Evolutionary conservation across 2,888 invertebrate genomes (phyloP), one percentile per base, ranked within the genome.

Genomic region (Notodonta dromedarius): DNA sequence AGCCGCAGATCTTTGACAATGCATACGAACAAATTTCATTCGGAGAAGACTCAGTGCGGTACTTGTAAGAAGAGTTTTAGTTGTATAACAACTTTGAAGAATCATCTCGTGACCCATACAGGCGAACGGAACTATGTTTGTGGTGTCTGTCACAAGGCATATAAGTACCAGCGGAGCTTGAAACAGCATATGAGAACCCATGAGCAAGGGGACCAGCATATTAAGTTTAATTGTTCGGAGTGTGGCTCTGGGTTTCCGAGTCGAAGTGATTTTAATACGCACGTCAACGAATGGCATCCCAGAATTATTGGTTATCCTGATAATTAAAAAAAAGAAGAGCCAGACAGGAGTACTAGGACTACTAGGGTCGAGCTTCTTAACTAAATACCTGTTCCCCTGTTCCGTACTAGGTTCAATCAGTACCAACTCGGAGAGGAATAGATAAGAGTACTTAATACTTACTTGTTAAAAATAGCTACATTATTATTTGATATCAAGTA

Each of bases 51-150:
- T 0, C 88, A 90, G 57, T 94, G 94, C 64, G 87, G 87, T 3
- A 62, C 91, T 1, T 94, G 94, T 57, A 88, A 90, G 40, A 91
- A 94, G 63, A 87, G 89, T 56, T 94, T 94, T 69, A 91, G 89
- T 44, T 89, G 88, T n/a, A 64, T 84, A 0, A 84, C 88, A 0
- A 82, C 86, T 0, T 71, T 91, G 55, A 89, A 84, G 59, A 85
- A 85, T 8, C 90, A 91, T 53, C 83, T 88, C 84, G 65, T 85
- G 0, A 83, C 83, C 0, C 90, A 91, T 60, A 84, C 88, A 0
- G 86, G 84, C 0, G 89, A 87, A 52, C 80, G 85, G 56, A 87
- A 85, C 62, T 87, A 79, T 48, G 58, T 81, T 0, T 94, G 94
- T 68, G 73, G 79, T 11, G 61, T 92, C 1, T 94, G 94, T 61